Evolutionary conservation across 2,888 invertebrate genomes (phyloP).

Genomic region (Sicus ferrugineus): DNA sequence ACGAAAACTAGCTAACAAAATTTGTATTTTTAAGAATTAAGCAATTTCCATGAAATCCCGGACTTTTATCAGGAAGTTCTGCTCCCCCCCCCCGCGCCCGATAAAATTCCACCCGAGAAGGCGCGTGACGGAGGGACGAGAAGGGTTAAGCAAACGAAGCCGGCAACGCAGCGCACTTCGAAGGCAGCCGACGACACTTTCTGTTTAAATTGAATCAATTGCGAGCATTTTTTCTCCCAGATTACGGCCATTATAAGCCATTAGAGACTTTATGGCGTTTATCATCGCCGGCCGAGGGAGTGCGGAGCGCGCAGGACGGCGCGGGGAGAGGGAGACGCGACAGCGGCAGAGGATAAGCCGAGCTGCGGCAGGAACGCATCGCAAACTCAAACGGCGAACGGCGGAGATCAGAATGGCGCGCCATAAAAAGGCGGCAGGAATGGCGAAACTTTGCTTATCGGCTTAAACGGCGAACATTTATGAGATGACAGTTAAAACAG

Average conservation of each 20-base stretch:
- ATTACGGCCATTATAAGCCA: slow-evolving; percentile 16
- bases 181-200: slow-evolving; percentile 12
- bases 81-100: no score
- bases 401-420: slow-evolving; percentile 18
- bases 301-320: no score
- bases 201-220: slow-evolving; percentile 29
- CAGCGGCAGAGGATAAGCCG: neutral
- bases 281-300: neutral
- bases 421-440: neutral
- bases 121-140: neutral
- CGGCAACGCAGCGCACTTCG: no score
- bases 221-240: neutral
- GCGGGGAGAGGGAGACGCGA: neutral
- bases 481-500: no score
- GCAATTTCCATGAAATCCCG: no score
- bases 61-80: no score
- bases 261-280: slow-evolving; percentile 21
- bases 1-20: neutral
- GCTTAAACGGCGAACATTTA: slow-evolving; percentile 11
- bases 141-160: neutral
- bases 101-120: no score
- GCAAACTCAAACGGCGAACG: neutral
- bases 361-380: neutral
- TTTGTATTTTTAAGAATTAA: no score
- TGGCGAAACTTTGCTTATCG: slow-evolving; percentile 20